Evolutionary conservation across 2,113 vertebrate genomes (phyloP), one percentile per base, ranked within the genome.

Genomic region (Phycodurus eques): DNA sequence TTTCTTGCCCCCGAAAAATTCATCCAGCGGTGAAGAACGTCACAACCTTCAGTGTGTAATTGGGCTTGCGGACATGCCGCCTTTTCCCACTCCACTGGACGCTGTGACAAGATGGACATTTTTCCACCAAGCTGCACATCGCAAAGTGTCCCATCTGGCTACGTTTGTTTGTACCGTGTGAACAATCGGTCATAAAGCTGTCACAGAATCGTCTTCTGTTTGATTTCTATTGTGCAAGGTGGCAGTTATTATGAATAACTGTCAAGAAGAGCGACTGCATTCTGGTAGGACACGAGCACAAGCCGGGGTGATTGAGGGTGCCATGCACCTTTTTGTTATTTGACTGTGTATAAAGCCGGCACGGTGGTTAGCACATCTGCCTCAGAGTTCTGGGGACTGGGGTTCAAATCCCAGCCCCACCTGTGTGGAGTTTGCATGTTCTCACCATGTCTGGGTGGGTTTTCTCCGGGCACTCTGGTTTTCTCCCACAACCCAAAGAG

Each of bases 81-180:
- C 17, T 76, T 61, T 82, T 54, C 80, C 51, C 67, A 71, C 63
- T 73, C 67, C 56, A 66, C 60, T 68, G 66, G 74, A 73, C 79
- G 65, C 33, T 75, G 71, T 74, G 72, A 75, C 73, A 71, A 76
- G 75, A 33, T 63, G 72, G 51, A 75, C 51, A 63, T 0, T 72
- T 76, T 76, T 79, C 73, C 81, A 79, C 79, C 70, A 61, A 64
- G 60, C 46, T 61, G 70, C 81, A 61, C 54, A 76, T 75, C n/a
- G 2, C 13, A 42, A 74, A 76, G 51, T 27, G 78, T 71, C 76
- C 60, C 22, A 76, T 31, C 72, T 43, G 75, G 81, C 70, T 47
- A 76, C 44, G 62, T 64, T 66, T 66, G 43, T 66, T 22, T 61
- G 59, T 66, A 42, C 42, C 11, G 43, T 2, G n/a, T 22, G 43